Conservation (phyloP, 2,113 vertebrate genomes). For the Catharus bicknelli region DNA sequence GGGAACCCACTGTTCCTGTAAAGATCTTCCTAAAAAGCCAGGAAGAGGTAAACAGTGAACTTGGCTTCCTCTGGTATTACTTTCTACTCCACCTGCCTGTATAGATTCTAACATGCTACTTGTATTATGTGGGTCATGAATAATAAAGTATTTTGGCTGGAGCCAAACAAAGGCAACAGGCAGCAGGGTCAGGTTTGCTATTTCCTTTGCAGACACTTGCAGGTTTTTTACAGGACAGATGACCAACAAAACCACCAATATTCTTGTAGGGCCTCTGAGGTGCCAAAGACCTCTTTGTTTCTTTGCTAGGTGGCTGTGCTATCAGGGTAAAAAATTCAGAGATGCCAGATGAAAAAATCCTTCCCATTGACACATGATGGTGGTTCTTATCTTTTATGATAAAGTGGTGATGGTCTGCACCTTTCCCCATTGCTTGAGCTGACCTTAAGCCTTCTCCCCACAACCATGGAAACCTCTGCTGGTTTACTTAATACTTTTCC, state of each 20-base stretch:
- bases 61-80: background rate
- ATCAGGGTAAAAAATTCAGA: background rate
- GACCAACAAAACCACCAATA: background rate
- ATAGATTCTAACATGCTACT: background rate
- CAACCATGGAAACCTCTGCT: background rate
- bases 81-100: background rate
- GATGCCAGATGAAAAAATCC: background rate
- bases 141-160: slow-evolving; percentile 12
- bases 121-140: slow-evolving; percentile 2
- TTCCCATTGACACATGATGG: no score
- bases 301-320: background rate
- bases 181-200: background rate
- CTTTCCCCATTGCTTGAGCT: background rate
- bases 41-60: background rate
- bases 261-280: background rate
- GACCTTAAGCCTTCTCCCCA: background rate
- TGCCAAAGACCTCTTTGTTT: background rate
- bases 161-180: background rate
- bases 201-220: background rate
- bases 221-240: background rate
- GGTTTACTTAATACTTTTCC: background rate
- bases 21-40: slow-evolving; percentile 14
- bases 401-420: background rate
- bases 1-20: background rate
- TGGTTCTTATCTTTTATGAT: background rate